phyloP scores from a whole-genome alignment of 2,888 invertebrate genomes.

The Enoplolaimus lenunculus region DNA sequence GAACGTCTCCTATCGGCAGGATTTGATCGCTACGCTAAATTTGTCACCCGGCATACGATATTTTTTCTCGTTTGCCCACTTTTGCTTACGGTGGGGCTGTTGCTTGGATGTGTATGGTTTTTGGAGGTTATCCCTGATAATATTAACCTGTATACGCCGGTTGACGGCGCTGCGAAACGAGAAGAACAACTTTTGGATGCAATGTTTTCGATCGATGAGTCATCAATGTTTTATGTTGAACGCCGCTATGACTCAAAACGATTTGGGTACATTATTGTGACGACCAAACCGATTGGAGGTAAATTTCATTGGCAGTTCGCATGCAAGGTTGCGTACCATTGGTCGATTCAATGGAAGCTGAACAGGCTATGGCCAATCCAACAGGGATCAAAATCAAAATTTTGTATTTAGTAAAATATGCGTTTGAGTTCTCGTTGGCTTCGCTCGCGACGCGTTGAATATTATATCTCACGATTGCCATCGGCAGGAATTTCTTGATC shows the following conservation, averaged over 20 bases:
- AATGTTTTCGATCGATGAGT: conserved; percentile 37
- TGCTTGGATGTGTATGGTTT: conserved; percentile 31
- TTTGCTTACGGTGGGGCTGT: conserved; percentile 29
- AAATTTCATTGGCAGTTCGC: too few species aligned
- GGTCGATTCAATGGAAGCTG: too few species aligned
- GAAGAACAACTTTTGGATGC: conserved; percentile 32
- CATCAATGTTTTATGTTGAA: conserved; percentile 37
- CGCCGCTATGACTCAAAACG: conserved; percentile 36
- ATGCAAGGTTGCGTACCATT: too few species aligned
- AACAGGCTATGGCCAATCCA: too few species aligned
- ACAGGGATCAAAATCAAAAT: too few species aligned
- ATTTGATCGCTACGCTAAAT: conserved; percentile 11
- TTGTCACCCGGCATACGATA: conserved; percentile 25
- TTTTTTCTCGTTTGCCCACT: conserved; percentile 35
- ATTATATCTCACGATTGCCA: too few species aligned
- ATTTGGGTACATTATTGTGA: conserved; percentile 38
- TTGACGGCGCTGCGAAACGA: conserved; percentile 33
- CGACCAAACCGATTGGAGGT: conserved; percentile 33
- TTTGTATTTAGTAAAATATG: too few species aligned
- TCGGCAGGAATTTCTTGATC: too few species aligned
- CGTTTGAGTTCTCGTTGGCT: too few species aligned
- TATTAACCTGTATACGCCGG: conserved; percentile 37
- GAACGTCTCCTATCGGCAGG: conserved; percentile 1
- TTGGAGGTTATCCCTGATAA: conserved; percentile 36
- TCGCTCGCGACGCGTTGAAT: too few species aligned